These are phyloP conservation scores for Orussus abietinus DNA, from an alignment of 1,140 invertebrate genomes.

Conservation along the genomic window DNA sequence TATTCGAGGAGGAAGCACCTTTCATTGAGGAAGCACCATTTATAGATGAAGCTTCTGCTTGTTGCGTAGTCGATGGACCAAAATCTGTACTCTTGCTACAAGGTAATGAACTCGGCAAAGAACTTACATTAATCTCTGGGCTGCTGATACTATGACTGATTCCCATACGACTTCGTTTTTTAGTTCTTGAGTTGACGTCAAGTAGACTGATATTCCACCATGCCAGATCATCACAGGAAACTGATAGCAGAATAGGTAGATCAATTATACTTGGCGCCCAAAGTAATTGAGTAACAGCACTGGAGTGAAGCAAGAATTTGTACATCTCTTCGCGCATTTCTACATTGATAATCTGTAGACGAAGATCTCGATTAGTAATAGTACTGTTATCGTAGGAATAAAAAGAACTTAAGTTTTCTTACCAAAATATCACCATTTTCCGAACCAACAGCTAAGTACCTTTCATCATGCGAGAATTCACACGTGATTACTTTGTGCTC, in stretches of 20 bases:
- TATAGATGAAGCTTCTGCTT: too few species aligned
- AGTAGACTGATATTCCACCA: slow-evolving; percentile 42
- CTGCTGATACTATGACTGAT: slow-evolving; percentile 32
- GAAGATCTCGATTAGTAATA: slow-evolving; percentile 11
- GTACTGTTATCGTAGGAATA: not conserved
- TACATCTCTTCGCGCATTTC: slow-evolving; percentile 16
- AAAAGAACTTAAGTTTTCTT: slow-evolving; percentile 19
- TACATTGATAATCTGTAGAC: slow-evolving; percentile 39
- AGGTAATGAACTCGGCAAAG: not conserved
- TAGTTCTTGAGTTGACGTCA: slow-evolving; percentile 17
- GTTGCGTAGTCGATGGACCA: too few species aligned
- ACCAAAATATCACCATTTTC: slow-evolving; percentile 42
- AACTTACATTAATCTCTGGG: slow-evolving; percentile 12
- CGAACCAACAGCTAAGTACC: slow-evolving; percentile 41
- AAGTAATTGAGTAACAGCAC: slow-evolving; percentile 32
- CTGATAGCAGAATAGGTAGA: slow-evolving; percentile 35
- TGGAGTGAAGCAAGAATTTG: slow-evolving; percentile 30
- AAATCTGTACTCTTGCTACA: not conserved
- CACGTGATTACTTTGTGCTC: slow-evolving; percentile 30
- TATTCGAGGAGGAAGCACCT: too few species aligned
- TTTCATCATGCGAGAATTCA: slow-evolving; percentile 41
- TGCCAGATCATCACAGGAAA: slow-evolving; percentile 37
- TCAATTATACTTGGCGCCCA: slow-evolving; percentile 36
- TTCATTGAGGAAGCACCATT: too few species aligned
- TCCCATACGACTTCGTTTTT: slow-evolving; percentile 31